Conservation (phyloP, 2,113 vertebrate genomes). For the Synchiropus splendidus region DNA sequence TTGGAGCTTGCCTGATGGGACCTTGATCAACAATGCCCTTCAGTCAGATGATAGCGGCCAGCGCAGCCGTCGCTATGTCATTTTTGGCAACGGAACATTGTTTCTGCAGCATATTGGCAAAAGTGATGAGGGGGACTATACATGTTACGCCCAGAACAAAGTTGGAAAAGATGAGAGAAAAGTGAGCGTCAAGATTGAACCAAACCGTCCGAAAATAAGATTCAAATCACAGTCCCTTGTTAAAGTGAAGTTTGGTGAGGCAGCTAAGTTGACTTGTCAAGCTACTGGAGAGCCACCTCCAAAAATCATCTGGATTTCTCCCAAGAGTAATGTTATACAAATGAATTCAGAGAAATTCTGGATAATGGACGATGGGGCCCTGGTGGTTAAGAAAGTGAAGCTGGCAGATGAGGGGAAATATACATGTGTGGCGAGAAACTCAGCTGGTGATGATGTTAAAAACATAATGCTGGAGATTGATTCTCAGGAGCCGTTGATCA, state of each 20-base stretch:
- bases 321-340: constrained; percentile 56
- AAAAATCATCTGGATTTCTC: constrained; percentile 67
- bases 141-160: constrained; percentile 68
- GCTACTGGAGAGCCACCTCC: constrained; percentile 56
- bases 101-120: constrained; percentile 66
- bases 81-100: constrained; percentile 70
- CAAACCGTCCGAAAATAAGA: constrained; percentile 51
- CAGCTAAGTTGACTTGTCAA: constrained; percentile 54
- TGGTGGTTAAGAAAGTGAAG: constrained; percentile 57
- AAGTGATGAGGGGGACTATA: constrained; percentile 71
- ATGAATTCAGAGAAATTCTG: constrained; percentile 47
- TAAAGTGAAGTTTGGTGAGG: constrained; percentile 45
- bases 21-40: constrained; percentile 66
- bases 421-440: constrained; percentile 62
- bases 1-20: constrained; percentile 73
- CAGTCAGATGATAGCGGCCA: constrained; percentile 65
- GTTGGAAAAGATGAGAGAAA: constrained; percentile 68
- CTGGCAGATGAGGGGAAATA: constrained; percentile 66
- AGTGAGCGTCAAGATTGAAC: constrained; percentile 58
- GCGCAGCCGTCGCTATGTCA: constrained; percentile 58
- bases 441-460: constrained; percentile 64
- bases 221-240: constrained; percentile 45
- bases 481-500: constrained; percentile 57
- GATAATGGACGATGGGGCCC: constrained; percentile 45
- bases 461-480: constrained; percentile 57